Percentiles rank a stretch among this genome's conserved stretches.
Conservation (phyloP, 2,888 invertebrate species). For the Idaea straminata region DNA sequence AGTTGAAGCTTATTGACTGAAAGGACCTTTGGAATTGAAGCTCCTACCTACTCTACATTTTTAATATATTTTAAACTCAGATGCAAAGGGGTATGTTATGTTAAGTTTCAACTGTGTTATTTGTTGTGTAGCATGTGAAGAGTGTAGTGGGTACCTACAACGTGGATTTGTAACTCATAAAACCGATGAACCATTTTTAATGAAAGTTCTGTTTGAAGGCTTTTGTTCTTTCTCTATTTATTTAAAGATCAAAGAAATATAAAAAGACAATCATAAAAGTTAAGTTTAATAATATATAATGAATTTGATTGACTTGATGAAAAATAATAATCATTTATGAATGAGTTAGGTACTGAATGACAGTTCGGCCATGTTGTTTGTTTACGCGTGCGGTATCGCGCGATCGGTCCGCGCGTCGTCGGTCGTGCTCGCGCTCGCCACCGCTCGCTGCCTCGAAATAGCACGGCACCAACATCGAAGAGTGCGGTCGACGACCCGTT, state of each 20-base stretch:
- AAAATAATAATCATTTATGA: constrained; percentile 72
- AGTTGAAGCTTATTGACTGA: not conserved
- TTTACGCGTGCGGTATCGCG: constrained; percentile 68
- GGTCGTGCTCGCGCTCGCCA: constrained; percentile 42
- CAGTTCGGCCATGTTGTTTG: constrained; percentile 75
- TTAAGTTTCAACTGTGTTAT: not conserved
- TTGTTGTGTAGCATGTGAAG: not conserved
- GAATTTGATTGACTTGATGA: constrained; percentile 62
- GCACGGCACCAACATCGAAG: constrained; percentile 69
- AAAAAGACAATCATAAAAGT: not conserved
- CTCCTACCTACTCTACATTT: not conserved
- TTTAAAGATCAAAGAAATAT: not conserved
- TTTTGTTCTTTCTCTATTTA: not conserved
- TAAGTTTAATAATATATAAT: constrained; percentile 38
- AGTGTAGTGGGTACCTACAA: not conserved
- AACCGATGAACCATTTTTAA: not conserved
- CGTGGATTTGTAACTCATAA: not conserved
- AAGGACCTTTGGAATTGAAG: not conserved
- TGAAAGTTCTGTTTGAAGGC: not conserved
- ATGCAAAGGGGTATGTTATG: not conserved
- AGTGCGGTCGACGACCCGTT: constrained; percentile 74
- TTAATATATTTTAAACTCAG: not conserved
- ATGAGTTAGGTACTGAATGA: constrained; percentile 79
- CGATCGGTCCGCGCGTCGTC: constrained; percentile 59
- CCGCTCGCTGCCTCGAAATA: constrained; percentile 73